Evolutionary conservation across 2,888 invertebrate species (phyloP).

Genomic region (Noctua janthina): DNA sequence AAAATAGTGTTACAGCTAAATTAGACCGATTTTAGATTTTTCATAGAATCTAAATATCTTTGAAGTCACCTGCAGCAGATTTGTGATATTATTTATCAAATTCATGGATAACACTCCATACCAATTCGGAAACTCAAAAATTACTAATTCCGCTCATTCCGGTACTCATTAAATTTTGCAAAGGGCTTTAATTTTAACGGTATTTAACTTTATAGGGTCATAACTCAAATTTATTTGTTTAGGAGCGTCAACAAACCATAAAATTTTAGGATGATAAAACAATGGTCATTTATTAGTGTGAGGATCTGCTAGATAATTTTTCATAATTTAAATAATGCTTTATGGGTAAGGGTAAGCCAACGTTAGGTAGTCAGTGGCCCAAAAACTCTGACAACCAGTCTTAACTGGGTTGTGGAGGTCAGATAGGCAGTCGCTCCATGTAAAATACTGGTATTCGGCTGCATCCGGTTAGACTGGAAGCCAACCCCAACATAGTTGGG

Average conservation of each 20-base stretch:
- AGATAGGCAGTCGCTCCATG: too few relatives aligned
- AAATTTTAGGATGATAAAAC: constrained; percentile 62
- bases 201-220: constrained; percentile 71
- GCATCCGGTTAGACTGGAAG: too few relatives aligned
- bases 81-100: not conserved
- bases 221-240: constrained; percentile 75
- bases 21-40: too few relatives aligned
- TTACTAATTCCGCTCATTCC: constrained; percentile 14
- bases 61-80: not conserved
- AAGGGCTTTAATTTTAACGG: constrained; percentile 57
- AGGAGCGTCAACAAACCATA: constrained; percentile 68
- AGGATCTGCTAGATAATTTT: constrained; percentile 15
- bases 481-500: too few relatives aligned
- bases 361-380: too few relatives aligned
- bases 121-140: constrained; percentile 27
- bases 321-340: not conserved
- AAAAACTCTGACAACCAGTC: too few relatives aligned
- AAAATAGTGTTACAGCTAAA: too few relatives aligned
- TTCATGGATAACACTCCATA: not conserved
- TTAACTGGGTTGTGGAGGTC: too few relatives aligned
- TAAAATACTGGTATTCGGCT: too few relatives aligned
- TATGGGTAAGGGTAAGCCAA: not conserved
- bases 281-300: constrained; percentile 29
- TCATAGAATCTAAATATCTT: not conserved
- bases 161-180: constrained; percentile 55